A percentile compares a stretch with the other conserved stretches of the same genome.
Conservation (phyloP, 2,113 vertebrate species). For the Artemisiospiza belli region DNA sequence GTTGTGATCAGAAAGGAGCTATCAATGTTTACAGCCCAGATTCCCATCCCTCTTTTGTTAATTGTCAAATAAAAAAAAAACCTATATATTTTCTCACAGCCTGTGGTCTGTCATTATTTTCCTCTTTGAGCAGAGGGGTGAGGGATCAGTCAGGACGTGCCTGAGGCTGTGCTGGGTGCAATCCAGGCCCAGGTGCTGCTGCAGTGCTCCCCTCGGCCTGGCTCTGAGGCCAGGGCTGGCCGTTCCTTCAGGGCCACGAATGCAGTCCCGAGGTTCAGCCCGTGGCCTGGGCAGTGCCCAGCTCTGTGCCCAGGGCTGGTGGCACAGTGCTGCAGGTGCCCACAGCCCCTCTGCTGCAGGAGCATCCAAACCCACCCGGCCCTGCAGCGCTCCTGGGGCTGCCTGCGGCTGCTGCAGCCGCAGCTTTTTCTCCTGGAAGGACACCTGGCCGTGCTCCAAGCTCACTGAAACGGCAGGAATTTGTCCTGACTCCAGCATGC, state of each 20-base stretch:
- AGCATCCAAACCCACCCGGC: accelerated
- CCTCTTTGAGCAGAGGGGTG: background rate
- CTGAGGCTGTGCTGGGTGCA: background rate
- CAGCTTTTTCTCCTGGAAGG: conserved; percentile 9
- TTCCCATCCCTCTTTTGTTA: conserved; percentile 59
- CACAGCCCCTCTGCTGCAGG: background rate
- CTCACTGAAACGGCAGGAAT: background rate
- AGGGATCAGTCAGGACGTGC: background rate
- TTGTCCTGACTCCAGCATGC: background rate
- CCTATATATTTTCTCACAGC: background rate
- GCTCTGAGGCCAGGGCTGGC: background rate
- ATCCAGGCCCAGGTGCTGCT: accelerated
- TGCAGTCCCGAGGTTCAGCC: accelerated
- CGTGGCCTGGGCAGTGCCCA: background rate
- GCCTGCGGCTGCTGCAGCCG: background rate
- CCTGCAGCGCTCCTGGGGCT: accelerated
- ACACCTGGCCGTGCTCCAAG: background rate
- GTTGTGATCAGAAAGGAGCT: conserved; percentile 63
- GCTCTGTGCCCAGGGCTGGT: background rate
- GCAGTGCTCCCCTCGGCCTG: background rate
- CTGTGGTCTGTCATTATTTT: background rate
- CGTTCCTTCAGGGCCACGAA: background rate
- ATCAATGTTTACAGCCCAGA: conserved; percentile 17
- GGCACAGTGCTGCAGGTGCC: accelerated
- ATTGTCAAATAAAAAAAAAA: background rate